Evolutionary conservation across 2,113 vertebrate species (phyloP).

Genomic region (Lethenteron camtschaticum): DNA sequence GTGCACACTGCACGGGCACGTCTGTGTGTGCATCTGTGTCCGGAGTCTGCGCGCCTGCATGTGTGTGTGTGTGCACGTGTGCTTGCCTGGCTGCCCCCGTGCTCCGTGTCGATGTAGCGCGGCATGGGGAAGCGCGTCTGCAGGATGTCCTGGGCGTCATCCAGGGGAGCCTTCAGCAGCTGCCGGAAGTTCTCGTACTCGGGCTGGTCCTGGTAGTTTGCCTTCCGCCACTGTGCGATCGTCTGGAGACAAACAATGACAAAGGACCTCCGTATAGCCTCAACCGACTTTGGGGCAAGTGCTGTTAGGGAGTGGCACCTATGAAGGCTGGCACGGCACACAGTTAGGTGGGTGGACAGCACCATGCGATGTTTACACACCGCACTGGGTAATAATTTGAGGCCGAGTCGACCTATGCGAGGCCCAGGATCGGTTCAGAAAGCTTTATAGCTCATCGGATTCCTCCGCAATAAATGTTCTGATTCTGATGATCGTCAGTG

Average conservation of each 20-base stretch:
- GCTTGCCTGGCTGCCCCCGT: slow-evolving; percentile 69
- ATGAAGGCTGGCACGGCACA: not conserved
- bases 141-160: slow-evolving; percentile 81
- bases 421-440: no score
- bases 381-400: no score
- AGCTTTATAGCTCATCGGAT: no score
- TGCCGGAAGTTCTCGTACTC: slow-evolving; percentile 96
- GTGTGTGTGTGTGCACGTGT: not conserved
- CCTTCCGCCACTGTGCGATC: slow-evolving; percentile 82
- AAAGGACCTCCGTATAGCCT: not conserved
- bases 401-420: no score
- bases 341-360: no score
- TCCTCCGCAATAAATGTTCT: no score
- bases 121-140: slow-evolving; percentile 86
- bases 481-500: no score
- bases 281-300: not conserved
- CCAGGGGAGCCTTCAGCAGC: slow-evolving; percentile 68
- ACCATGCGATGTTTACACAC: no score
- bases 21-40: no score
- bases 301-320: no score
- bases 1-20: no score
- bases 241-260: slow-evolving; percentile 22
- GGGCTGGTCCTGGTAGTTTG: slow-evolving; percentile 78
- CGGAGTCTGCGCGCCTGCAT: no score
- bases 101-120: slow-evolving; percentile 72